Conservation (phyloP, 2,797 vertebrate species). For the Silurus lanzhouensis region DNA sequence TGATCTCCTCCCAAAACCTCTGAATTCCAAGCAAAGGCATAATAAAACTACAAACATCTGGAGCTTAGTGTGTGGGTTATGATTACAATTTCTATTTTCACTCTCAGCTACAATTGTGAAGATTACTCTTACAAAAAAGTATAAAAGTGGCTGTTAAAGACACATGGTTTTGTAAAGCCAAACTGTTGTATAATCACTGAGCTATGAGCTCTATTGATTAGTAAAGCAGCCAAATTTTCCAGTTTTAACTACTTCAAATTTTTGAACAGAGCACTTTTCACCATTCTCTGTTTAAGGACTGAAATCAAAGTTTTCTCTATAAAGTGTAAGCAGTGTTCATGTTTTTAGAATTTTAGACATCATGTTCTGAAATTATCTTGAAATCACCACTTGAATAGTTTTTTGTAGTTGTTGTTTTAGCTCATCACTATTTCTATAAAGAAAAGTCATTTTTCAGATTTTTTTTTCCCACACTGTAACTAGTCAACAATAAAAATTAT, state of each 20-base stretch:
- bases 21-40: slow-evolving; percentile 36
- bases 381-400: background rate
- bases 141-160: background rate
- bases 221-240: background rate
- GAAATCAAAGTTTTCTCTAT: background rate
- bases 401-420: background rate
- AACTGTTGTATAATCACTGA: background rate
- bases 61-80: slow-evolving; percentile 26
- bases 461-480: background rate
- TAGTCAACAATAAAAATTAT: background rate
- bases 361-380: background rate
- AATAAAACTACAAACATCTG: slow-evolving; percentile 30
- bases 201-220: background rate
- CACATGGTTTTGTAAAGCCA: background rate
- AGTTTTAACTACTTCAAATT: background rate
- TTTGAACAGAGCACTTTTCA: background rate
- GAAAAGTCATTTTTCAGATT: background rate
- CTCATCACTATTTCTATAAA: background rate
- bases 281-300: background rate
- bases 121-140: background rate
- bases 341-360: background rate
- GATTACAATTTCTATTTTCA: slow-evolving; percentile 44
- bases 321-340: background rate
- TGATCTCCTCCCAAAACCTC: slow-evolving; percentile 38
- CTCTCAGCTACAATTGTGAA: slow-evolving; percentile 7